Evolutionary conservation across 2,113 vertebrate species (phyloP), one percentile per base, ranked within the genome.

Genomic region (Piliocolobus tephrosceles): DNA sequence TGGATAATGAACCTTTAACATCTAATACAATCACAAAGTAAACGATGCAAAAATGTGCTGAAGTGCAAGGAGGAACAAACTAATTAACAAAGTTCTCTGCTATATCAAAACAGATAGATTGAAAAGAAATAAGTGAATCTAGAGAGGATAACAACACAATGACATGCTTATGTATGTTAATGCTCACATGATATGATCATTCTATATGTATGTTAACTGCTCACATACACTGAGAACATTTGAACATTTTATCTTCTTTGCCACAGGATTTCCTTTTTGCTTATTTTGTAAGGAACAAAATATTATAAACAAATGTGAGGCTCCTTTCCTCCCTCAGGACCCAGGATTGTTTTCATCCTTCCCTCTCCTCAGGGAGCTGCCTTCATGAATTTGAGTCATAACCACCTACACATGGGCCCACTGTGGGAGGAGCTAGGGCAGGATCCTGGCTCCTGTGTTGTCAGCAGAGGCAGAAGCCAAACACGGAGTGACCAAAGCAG

Each of bases 201-300:
- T 52, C 16, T 52, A 52, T 52, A 18, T 52, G 52, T 18, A 52
- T 52, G 52, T 18, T 52, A 52, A 52, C 52, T 61, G 27, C 47
- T 55, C 43, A 38, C n/a, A 30, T 5, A 20, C 16, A 84, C 47
- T 18, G 47, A n/a, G 10, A 14, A 72, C 55, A 78, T 35, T 4
- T 58, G 61, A 78, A 10, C 6, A 35, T 85, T 25, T 47, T 43
- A 27, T 32, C 18, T 20, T n/a, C 61, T 95, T 70, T 73, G 30
- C 38, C 22, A 64, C 6, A 27, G 18, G 64, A 22, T n/a, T 87
- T 90, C 70, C 47, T 47, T 4, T 76, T 68, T 87, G 66, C 40
- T 90, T 94, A 23, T 52, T 89, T 79, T 78, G 16, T 78, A 92
- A 84, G 45, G 85, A 92, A 92, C 35, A 45, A 95, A 96, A 40